Base-by-base conservation (phyloP, 2,888 invertebrate species). In the Harpalus rubripes region DNA sequence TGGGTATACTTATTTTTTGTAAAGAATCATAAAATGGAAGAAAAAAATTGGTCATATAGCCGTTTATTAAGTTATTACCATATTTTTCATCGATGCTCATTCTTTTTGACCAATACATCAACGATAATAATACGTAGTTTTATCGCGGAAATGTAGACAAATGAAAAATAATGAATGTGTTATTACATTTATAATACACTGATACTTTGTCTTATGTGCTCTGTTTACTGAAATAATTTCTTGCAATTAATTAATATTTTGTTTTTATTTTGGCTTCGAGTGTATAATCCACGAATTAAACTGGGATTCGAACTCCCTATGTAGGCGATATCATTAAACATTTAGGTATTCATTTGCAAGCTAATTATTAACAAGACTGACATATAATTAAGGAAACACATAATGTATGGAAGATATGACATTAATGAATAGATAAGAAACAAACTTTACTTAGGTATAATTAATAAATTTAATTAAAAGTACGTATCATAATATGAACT, bases 391-490 rank as follows among this genome's bases (percentile, higher is more conserved):
- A 52, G 0, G 44, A 52, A 12, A 52, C 44, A 52, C 44, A 52
- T 52, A 52, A 52, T 44, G 1, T 44, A 44, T 44, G 44, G 44
- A 10, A 1, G 44, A 44, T 44, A 44, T 44, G 44, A 44, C 44
- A 44, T 52, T 52, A 52, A 52, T 52, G 44, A 52, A 52, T 52
- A 52, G 44, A 52, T 52, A 52, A 52, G 44, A 52, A 5, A 52
- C 4, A 52, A 52, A 52, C 44, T 52, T 52, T 52, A 52, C 44
- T 5, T 52, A 32, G 32, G 6, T 4, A 52, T 52, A 52, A 52
- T 52, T 52, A 52, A 52, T 52, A 52, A 52, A 52, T 52, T 52
- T 52, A 52, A 52, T 52, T 52, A 52, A 52, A 12, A 52, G 44
- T 12, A 52, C 12, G 44, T 52, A n/a, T n/a, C 10, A 52, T 52